phyloP scores from a whole-genome alignment of 2,888 invertebrate genomes.

The Ecdyonurus torrentis region DNA sequence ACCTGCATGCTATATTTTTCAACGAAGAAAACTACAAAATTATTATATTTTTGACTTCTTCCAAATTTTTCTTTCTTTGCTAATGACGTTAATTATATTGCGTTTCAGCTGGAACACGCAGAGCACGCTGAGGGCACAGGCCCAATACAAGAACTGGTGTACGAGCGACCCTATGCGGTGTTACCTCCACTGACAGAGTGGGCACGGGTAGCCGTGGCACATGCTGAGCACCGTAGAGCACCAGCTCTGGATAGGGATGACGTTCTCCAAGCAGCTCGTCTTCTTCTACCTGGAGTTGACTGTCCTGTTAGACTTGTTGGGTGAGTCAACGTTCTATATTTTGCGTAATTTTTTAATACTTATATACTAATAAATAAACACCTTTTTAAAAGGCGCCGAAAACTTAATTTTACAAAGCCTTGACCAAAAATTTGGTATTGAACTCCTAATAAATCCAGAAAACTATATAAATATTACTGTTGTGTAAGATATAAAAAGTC shows the following conservation, averaged over 20 bases:
- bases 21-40: too few relatives aligned
- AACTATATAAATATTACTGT: too few relatives aligned
- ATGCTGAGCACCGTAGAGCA: constrained; percentile 63
- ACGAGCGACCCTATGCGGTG: constrained; percentile 73
- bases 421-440: too few relatives aligned
- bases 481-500: too few relatives aligned
- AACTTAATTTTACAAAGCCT: too few relatives aligned
- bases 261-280: constrained; percentile 70
- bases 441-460: too few relatives aligned
- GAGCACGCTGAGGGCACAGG: constrained; percentile 28
- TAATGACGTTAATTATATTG: too few relatives aligned
- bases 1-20: too few relatives aligned
- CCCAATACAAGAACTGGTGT: constrained; percentile 57
- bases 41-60: too few relatives aligned
- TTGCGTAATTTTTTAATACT: too few relatives aligned
- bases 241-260: constrained; percentile 68
- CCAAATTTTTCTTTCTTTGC: too few relatives aligned
- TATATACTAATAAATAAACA: neutral
- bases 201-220: constrained; percentile 67
- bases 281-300: constrained; percentile 75
- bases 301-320: constrained; percentile 56
- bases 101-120: constrained; percentile 44
- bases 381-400: too few relatives aligned
- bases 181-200: constrained; percentile 83
- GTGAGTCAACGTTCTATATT: neutral